A percentile compares a stretch with the other conserved stretches of the same genome.
These are phyloP conservation scores for Melinaea marsaeus DNA, from an alignment of 2,888 invertebrate genomes.

Conservation along the genomic window DNA sequence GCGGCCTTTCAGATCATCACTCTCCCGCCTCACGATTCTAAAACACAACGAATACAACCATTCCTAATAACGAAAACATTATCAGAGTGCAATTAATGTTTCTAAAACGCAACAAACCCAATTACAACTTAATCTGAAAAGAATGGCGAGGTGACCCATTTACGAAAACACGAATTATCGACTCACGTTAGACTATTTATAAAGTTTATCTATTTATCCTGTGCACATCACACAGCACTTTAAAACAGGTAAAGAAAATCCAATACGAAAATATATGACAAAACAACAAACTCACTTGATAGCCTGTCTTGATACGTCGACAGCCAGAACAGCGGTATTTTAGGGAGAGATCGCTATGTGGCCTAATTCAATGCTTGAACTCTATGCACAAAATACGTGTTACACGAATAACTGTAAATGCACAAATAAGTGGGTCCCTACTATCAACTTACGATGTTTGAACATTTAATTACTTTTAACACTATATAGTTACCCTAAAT, in stretches of 20 bases:
- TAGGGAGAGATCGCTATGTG: constrained; percentile 80
- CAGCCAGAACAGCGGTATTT: constrained; percentile 79
- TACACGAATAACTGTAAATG: constrained; percentile 77
- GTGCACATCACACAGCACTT: constrained; percentile 38
- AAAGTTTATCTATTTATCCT: constrained; percentile 52
- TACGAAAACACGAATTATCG: constrained; percentile 76
- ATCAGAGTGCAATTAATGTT: constrained; percentile 33
- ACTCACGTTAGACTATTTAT: constrained; percentile 62
- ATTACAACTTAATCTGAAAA: constrained; percentile 61
- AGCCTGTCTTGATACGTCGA: constrained; percentile 73
- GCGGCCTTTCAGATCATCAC: constrained; percentile 71
- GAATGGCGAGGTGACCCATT: constrained; percentile 78
- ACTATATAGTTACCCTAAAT: constrained; percentile 38
- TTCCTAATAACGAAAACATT: constrained; percentile 22
- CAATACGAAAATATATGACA: constrained; percentile 38
- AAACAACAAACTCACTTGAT: constrained; percentile 64
- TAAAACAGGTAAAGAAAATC: constrained; percentile 30
- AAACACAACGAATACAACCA: constrained; percentile 39
- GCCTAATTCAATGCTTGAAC: constrained; percentile 78
- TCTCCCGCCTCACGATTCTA: constrained; percentile 69
- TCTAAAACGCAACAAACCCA: constrained; percentile 46
- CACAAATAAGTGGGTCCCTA: constrained; percentile 62
- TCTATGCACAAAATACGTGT: constrained; percentile 79
- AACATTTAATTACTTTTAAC: constrained; percentile 37
- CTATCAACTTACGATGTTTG: constrained; percentile 38